These are phyloP conservation scores for Suricata suricatta DNA, from an alignment of 2,113 vertebrate species.

Conservation along the genomic window DNA sequence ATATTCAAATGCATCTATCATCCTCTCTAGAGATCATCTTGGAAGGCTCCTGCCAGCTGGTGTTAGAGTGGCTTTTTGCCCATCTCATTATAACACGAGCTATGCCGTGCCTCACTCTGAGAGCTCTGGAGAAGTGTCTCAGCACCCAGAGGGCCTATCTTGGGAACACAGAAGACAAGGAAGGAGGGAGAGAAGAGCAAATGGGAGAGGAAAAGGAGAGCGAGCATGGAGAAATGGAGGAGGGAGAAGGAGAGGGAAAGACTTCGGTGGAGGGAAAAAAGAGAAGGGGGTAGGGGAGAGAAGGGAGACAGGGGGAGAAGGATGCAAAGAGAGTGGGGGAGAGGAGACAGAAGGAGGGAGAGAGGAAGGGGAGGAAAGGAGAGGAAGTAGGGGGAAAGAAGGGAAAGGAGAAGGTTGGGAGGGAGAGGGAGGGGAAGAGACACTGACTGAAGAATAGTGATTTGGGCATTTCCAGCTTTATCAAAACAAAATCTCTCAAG, in stretches of 20 bases:
- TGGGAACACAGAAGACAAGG: neutral
- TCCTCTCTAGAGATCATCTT: neutral
- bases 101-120: neutral
- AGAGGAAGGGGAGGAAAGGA: no score
- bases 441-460: neutral
- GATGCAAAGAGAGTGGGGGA: accelerated
- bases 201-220: neutral
- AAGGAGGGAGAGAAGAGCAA: neutral
- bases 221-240: neutral
- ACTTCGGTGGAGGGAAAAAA: no score
- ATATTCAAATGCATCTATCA: neutral
- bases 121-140: neutral
- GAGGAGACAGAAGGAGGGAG: accelerated
- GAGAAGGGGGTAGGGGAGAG: neutral
- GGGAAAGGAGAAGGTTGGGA: accelerated
- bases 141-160: no score
- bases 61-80: neutral
- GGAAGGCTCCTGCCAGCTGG: neutral
- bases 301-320: accelerated
- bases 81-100: neutral
- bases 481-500: conserved; percentile 58
- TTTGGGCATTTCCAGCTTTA: neutral
- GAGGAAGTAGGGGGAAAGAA: no score
- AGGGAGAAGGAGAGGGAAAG: neutral
- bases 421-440: accelerated